Evolutionary conservation across 2,888 invertebrate species (phyloP).

Genomic region (Chymomyza procnemis): DNA sequence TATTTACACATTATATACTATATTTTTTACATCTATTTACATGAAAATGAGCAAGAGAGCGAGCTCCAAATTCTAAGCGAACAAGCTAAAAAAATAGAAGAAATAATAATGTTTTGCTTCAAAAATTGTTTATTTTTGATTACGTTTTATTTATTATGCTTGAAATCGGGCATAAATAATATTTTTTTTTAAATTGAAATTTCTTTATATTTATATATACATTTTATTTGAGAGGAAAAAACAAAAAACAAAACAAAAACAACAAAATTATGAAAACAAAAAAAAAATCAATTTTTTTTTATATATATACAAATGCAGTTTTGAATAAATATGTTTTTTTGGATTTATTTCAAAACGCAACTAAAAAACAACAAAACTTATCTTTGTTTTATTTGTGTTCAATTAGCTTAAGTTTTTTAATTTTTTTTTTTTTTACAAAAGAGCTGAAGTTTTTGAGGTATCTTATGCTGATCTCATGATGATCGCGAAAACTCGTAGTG

Average conservation of each 20-base stretch:
- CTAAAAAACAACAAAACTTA: constrained; percentile 43
- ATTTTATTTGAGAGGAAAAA: constrained; percentile 33
- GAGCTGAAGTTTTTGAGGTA: too few relatives aligned
- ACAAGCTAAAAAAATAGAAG: not conserved
- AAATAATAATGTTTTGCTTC: not conserved
- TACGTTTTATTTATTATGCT: constrained; percentile 40
- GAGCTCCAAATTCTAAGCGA: not conserved
- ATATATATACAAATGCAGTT: constrained; percentile 61
- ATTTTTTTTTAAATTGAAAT: constrained; percentile 37
- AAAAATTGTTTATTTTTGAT: constrained; percentile 43
- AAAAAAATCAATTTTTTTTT: constrained; percentile 43
- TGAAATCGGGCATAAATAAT: constrained; percentile 23
- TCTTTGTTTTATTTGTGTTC: constrained; percentile 45
- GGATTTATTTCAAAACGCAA: constrained; percentile 77
- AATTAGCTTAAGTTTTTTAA: not conserved
- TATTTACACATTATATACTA: constrained; percentile 8
- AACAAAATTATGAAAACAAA: constrained; percentile 25
- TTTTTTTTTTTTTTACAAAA: too few relatives aligned
- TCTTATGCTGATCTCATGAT: too few relatives aligned
- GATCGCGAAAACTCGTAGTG: too few relatives aligned
- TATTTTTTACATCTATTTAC: constrained; percentile 15
- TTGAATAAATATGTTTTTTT: constrained; percentile 78
- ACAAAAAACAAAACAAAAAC: constrained; percentile 25
- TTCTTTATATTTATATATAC: constrained; percentile 41
- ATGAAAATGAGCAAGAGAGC: not conserved